Percentiles rank a stretch among this genome's conserved stretches.
Evolutionary conservation across 2,888 invertebrate genomes (phyloP).

Genomic region (Drosophila infuscata): DNA sequence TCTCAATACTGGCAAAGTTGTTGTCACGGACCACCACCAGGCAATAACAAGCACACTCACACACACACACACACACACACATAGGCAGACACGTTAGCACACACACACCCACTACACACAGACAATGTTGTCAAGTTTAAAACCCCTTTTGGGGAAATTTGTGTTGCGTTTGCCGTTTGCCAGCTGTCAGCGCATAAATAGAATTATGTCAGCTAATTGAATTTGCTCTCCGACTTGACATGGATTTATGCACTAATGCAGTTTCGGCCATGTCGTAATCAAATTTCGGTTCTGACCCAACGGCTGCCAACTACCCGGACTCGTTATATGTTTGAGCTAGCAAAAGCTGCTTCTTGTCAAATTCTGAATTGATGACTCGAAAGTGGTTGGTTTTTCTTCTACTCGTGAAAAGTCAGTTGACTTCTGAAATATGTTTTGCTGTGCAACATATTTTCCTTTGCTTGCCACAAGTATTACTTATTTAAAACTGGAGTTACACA

Average conservation of each 20-base stretch:
- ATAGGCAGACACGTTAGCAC: constrained; percentile 4
- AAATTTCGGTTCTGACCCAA: constrained; percentile 50
- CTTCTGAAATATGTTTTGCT: background rate
- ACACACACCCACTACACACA: constrained; percentile 16
- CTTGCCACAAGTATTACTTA: background rate
- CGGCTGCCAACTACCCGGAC: constrained; percentile 8
- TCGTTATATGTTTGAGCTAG: constrained; percentile 6
- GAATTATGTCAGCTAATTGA: constrained; percentile 78
- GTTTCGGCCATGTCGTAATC: constrained; percentile 63
- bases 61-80: constrained; percentile 2
- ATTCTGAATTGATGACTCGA: constrained; percentile 22
- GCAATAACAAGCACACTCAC: constrained; percentile 20
- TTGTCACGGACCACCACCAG: constrained; percentile 47
- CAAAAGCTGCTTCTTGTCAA: constrained; percentile 26
- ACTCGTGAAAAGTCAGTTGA: background rate
- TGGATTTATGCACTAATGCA: constrained; percentile 77
- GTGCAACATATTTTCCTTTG: background rate
- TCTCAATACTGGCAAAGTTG: constrained; percentile 43
- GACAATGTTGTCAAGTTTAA: constrained; percentile 62
- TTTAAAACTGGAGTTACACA: background rate
- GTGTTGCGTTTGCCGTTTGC: constrained; percentile 62
- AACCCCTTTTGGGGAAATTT: constrained; percentile 56
- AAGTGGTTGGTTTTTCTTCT: constrained; percentile 2
- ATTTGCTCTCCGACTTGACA: constrained; percentile 72
- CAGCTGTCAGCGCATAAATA: constrained; percentile 76